These are phyloP conservation scores for Melanotaenia pygmaea DNA, from an alignment of 2,797 vertebrate genomes.

Conservation along the genomic window DNA sequence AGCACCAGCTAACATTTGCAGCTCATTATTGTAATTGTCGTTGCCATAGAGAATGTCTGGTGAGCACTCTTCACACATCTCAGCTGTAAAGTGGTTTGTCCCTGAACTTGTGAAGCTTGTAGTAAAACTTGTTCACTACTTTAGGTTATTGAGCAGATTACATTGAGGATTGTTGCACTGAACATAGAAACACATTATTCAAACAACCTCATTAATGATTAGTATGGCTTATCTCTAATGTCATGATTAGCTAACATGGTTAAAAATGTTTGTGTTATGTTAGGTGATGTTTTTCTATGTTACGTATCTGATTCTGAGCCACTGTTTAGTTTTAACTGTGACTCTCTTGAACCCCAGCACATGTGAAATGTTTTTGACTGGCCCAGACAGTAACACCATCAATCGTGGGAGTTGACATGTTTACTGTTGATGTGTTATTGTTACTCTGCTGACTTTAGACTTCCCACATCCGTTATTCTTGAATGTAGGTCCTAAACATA, in stretches of 20 bases:
- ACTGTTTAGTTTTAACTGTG: not conserved
- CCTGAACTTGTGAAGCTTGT: too few species aligned
- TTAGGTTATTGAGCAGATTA: too few species aligned
- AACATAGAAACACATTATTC: too few species aligned
- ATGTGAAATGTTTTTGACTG: slow-evolving; percentile 26
- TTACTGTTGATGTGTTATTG: slow-evolving; percentile 64
- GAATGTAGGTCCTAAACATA: not conserved
- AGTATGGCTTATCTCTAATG: not conserved
- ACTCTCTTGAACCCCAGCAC: not conserved
- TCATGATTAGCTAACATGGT: not conserved
- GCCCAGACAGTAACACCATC: slow-evolving; percentile 41
- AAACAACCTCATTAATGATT: too few species aligned
- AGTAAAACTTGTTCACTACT: too few species aligned
- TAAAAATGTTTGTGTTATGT: not conserved
- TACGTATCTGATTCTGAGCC: slow-evolving; percentile 1
- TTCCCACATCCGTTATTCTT: slow-evolving; percentile 51
- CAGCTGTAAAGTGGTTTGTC: too few species aligned
- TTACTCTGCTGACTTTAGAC: slow-evolving; percentile 47
- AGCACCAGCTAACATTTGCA: too few species aligned
- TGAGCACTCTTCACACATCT: too few species aligned
- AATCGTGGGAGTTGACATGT: slow-evolving; percentile 52
- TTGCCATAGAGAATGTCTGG: too few species aligned
- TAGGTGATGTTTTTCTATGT: slow-evolving; percentile 1
- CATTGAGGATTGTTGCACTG: too few species aligned
- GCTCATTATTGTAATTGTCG: too few species aligned